A percentile compares a stretch with the other conserved stretches of the same genome.
phyloP scores from a whole-genome alignment of 2,888 invertebrate species.

The Eupithecia dodoneata region DNA sequence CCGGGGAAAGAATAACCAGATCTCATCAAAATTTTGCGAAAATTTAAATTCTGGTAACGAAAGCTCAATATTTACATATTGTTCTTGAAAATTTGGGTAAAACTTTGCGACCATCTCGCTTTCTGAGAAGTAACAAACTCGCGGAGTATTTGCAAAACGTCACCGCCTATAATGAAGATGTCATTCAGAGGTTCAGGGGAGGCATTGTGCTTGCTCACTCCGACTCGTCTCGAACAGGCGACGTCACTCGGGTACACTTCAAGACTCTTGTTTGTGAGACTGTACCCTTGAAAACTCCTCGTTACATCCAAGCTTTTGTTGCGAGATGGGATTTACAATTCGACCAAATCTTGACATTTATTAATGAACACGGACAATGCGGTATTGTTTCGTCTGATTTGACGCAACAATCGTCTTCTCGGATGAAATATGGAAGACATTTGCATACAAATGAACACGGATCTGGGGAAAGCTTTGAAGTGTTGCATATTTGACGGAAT shows the following conservation, averaged over 20 bases:
- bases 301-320: slow-evolving; percentile 57
- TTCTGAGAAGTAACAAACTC: slow-evolving; percentile 62
- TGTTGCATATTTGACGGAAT: slow-evolving; percentile 53
- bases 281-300: slow-evolving; percentile 48
- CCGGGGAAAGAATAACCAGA: slow-evolving; percentile 15
- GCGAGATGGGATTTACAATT: slow-evolving; percentile 45
- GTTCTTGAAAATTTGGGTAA: slow-evolving; percentile 45
- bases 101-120: slow-evolving; percentile 45
- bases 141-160: slow-evolving; percentile 68
- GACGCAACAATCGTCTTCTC: slow-evolving; percentile 47
- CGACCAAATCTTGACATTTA: slow-evolving; percentile 58
- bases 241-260: slow-evolving; percentile 54
- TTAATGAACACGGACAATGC: slow-evolving; percentile 58
- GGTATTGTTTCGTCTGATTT: slow-evolving; percentile 58
- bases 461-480: slow-evolving; percentile 48
- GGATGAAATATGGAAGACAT: slow-evolving; percentile 56
- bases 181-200: slow-evolving; percentile 67
- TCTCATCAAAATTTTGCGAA: slow-evolving; percentile 28
- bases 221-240: slow-evolving; percentile 51
- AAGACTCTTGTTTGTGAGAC: slow-evolving; percentile 51
- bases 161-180: slow-evolving; percentile 73
- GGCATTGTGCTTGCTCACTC: slow-evolving; percentile 62
- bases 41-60: slow-evolving; percentile 49
- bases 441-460: slow-evolving; percentile 56
- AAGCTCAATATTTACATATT: slow-evolving; percentile 53